phyloP scores from a whole-genome alignment of 2,888 invertebrate species.

The Mycalesis mineus region DNA sequence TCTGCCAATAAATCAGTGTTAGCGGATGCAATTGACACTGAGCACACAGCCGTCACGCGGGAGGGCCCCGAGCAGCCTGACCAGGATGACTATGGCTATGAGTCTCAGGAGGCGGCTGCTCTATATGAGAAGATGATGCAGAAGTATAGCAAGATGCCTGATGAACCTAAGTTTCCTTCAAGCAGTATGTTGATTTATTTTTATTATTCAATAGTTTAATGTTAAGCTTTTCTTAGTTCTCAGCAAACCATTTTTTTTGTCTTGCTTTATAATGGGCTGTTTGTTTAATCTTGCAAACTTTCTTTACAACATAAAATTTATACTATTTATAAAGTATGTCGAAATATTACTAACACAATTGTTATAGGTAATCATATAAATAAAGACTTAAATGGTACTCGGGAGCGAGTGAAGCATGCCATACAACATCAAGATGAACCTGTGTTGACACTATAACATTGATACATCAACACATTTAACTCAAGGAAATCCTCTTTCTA shows the following conservation, averaged over 20 bases:
- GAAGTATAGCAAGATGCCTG: slow-evolving; percentile 85
- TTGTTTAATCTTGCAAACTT: too few relatives aligned
- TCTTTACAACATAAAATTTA: too few relatives aligned
- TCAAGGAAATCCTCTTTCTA: too few relatives aligned
- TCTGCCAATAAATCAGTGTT: slow-evolving; percentile 92
- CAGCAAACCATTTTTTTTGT: too few relatives aligned
- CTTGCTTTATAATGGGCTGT: too few relatives aligned
- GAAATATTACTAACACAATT: background rate
- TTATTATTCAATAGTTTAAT: background rate
- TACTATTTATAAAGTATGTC: too few relatives aligned
- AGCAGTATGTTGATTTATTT: slow-evolving; percentile 45
- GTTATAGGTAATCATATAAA: slow-evolving; percentile 48
- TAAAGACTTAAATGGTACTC: slow-evolving; percentile 78
- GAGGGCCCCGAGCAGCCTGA: slow-evolving; percentile 89
- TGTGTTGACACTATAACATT: too few relatives aligned
- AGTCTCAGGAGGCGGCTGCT: slow-evolving; percentile 88
- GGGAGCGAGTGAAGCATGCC: slow-evolving; percentile 87
- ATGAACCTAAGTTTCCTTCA: slow-evolving; percentile 83
- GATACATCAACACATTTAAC: too few relatives aligned
- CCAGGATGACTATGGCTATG: slow-evolving; percentile 94
- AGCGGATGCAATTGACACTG: slow-evolving; percentile 87
- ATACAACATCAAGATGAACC: slow-evolving; percentile 86
- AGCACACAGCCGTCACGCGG: slow-evolving; percentile 85
- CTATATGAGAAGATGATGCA: slow-evolving; percentile 91
- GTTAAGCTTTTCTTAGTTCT: too few relatives aligned